Base-by-base conservation (phyloP, 1,140 invertebrate genomes). In the Chironomus tepperi region DNA sequence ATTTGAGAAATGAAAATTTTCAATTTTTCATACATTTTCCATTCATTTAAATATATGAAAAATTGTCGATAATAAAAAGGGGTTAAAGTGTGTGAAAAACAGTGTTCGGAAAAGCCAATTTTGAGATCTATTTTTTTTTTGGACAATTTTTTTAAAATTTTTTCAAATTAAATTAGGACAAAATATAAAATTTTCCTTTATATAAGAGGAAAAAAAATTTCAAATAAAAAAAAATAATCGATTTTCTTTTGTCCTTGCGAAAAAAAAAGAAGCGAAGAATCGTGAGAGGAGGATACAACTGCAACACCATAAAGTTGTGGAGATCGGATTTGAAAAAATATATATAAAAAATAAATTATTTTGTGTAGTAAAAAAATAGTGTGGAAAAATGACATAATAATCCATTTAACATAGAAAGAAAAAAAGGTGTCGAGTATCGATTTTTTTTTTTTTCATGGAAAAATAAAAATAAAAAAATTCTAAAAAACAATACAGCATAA, bases 351-450 rank as follows among this genome's bases (percentile, higher is more conserved):
- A 34, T 34, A 34, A 34, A 34, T n/a, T n/a, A 34, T 34, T 34
- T 34, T 57, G 47, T 57, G 47, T 16, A 70, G 65, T 10, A 70
- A 70, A 70, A 70, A 21, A 18, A n/a, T 18, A 70, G 16, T 70
- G 65, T 19, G n/a, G 65, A 18, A 70, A 70, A 70, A 70, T 70
- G 65, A 70, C 65, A 70, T 70, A 70, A 70, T 70, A 57, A n/a
- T 57, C 24, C 24, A 34, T 34, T 34, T 34, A 34, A 57, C 47
- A 57, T 9, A 57, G 12, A n/a, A 57, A 5, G 15, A 57, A 15
- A 57, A 57, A 57, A n/a, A 57, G 47, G 65, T 70, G 65, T 70
- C 65, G 19, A 70, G 18, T 70, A 70, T 70, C 19, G 65, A 70
- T 70, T 70, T 70, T 19, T 70, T 9, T 70, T 70, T 70, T 19